Evolutionary conservation across 2,888 invertebrate genomes (phyloP).

Genomic region (Dynastes hyllus): DNA sequence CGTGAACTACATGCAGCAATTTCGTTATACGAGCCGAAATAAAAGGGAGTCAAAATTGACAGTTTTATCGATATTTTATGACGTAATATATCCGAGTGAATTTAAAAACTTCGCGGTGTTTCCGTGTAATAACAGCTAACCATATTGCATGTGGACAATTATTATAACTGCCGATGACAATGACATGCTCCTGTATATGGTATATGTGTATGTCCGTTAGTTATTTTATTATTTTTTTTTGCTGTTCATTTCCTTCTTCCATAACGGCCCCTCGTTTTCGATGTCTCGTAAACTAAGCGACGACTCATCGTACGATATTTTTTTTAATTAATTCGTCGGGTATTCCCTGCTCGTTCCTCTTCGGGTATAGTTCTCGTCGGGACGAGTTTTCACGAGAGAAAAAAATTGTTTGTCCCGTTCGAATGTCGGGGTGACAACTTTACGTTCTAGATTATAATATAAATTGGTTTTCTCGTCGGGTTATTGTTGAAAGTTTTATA

Average conservation of each 20-base stretch:
- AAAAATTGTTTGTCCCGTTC: slow-evolving; percentile 40
- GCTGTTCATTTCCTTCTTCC: neutral
- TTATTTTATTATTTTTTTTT: neutral
- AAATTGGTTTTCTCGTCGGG: slow-evolving; percentile 39
- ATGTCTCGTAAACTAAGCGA: slow-evolving; percentile 14
- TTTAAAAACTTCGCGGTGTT: slow-evolving; percentile 51
- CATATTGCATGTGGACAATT: neutral
- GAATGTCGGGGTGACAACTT: slow-evolving; percentile 36
- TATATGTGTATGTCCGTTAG: neutral
- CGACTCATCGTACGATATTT: neutral
- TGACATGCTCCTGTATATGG: too few relatives aligned
- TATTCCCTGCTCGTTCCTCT: neutral
- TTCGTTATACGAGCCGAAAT: slow-evolving; percentile 55
- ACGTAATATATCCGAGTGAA: slow-evolving; percentile 56
- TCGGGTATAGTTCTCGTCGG: too few relatives aligned
- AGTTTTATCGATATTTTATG: slow-evolving; percentile 57
- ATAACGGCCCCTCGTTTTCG: slow-evolving; percentile 19
- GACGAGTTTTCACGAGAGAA: slow-evolving; percentile 5
- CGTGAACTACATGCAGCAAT: slow-evolving; percentile 41
- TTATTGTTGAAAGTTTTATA: slow-evolving; percentile 44
- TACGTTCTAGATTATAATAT: slow-evolving; percentile 47
- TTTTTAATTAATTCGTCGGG: slow-evolving; percentile 31
- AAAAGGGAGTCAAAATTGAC: slow-evolving; percentile 54
- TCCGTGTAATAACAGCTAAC: slow-evolving; percentile 24
- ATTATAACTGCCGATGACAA: too few relatives aligned